Percentiles rank a stretch among this genome's conserved stretches.
These are phyloP conservation scores for Aporrectodea caliginosa DNA, from an alignment of 1,140 invertebrate species.

Conservation along the genomic window DNA sequence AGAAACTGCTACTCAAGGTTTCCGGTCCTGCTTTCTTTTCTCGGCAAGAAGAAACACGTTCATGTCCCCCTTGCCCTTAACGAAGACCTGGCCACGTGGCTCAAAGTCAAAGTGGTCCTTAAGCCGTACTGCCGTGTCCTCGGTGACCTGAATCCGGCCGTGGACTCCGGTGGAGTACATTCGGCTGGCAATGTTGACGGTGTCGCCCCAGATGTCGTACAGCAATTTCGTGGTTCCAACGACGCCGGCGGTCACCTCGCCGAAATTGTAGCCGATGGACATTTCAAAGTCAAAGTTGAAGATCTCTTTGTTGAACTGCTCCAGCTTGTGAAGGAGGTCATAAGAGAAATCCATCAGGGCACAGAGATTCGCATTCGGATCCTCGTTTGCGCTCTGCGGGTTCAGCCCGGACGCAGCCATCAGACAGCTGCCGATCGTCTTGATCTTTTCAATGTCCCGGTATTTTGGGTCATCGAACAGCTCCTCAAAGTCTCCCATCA, in stretches of 20 bases:
- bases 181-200: conserved; percentile 91
- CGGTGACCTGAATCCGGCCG: conserved; percentile 37
- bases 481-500: conserved; percentile 92
- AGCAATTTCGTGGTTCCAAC: conserved; percentile 93
- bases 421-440: conserved; percentile 93
- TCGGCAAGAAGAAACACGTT: conserved; percentile 64
- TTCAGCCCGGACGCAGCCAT: conserved; percentile 95
- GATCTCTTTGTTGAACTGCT: conserved; percentile 78
- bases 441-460: conserved; percentile 91
- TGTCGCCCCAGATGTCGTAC: conserved; percentile 98
- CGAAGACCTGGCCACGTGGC: conserved; percentile 50
- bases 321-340: conserved; percentile 75
- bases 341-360: conserved; percentile 82
- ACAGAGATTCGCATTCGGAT: conserved; percentile 74
- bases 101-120: conserved; percentile 57
- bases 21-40: conserved; percentile 43
- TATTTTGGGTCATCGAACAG: conserved; percentile 76
- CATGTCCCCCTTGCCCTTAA: conserved; percentile 57
- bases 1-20: no score
- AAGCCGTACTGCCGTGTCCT: conserved; percentile 57
- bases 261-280: conserved; percentile 66
- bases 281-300: conserved; percentile 88
- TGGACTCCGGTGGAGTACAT: conserved; percentile 77
- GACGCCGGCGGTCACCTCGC: conserved; percentile 90
- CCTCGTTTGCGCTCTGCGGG: conserved; percentile 63